A percentile compares a stretch with the other conserved stretches of the same genome.
Conservation (phyloP, 2,797 vertebrate genomes). For the Orestias chungarensis region DNA sequence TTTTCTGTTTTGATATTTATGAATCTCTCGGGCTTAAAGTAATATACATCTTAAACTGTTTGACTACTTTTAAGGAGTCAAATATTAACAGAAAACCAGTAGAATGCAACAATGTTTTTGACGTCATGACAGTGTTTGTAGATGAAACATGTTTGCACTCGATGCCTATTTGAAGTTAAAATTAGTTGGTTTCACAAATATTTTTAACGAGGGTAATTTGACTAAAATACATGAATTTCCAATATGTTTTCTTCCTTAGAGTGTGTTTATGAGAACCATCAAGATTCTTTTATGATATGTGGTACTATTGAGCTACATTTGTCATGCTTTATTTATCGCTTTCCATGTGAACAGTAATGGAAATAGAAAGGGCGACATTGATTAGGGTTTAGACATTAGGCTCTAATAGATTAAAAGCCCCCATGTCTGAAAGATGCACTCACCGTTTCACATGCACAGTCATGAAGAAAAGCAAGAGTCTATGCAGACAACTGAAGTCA, state of each 20-base stretch:
- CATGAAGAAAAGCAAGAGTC: slow-evolving; percentile 26
- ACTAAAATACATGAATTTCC: neutral
- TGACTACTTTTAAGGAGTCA: too few species aligned
- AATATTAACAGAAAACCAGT: too few species aligned
- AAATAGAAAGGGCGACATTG: slow-evolving; percentile 83
- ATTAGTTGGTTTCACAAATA: neutral
- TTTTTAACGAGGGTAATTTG: neutral
- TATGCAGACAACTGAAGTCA: slow-evolving; percentile 19
- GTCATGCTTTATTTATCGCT: slow-evolving; percentile 74
- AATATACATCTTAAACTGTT: too few species aligned
- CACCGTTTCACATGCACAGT: slow-evolving; percentile 31
- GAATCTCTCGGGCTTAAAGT: too few species aligned
- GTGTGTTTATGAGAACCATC: slow-evolving; percentile 5
- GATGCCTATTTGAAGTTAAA: neutral
- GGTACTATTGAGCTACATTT: slow-evolving; percentile 49
- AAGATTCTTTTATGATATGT: slow-evolving; percentile 31
- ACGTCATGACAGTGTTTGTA: neutral
- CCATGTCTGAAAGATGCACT: slow-evolving; percentile 58
- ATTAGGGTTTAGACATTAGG: slow-evolving; percentile 82
- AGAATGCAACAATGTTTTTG: neutral
- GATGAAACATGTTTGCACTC: neutral
- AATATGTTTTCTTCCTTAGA: neutral
- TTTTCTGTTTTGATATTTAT: too few species aligned
- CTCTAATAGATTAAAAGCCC: slow-evolving; percentile 84
- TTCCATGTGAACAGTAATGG: slow-evolving; percentile 77